A percentile compares a stretch with the other conserved stretches of the same genome.
phyloP scores from a whole-genome alignment of 1,140 invertebrate genomes.

The Leptopilina clavipes region DNA sequence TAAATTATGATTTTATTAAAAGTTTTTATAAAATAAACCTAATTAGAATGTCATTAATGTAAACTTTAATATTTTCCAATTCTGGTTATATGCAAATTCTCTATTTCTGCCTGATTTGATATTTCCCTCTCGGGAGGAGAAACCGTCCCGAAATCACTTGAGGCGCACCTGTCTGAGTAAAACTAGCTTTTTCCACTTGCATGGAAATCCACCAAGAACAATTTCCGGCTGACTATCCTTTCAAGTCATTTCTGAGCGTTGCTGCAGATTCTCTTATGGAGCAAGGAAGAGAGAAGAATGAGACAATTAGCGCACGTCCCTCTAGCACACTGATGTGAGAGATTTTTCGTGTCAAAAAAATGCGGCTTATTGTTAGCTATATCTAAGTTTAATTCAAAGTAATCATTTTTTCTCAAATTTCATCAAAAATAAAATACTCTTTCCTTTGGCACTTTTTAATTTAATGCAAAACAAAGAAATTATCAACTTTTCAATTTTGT shows the following conservation, averaged over 20 bases:
- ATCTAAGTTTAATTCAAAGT: too few relatives aligned
- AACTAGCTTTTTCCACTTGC: slow-evolving; percentile 17
- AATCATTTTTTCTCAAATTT: too few relatives aligned
- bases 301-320: slow-evolving; percentile 50
- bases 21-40: not conserved
- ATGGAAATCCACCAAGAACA: slow-evolving; percentile 26
- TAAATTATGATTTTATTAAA: too few relatives aligned
- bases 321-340: too few relatives aligned
- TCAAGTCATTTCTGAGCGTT: slow-evolving; percentile 22
- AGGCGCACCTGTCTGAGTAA: not conserved
- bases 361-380: too few relatives aligned
- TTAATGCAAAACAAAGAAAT: too few relatives aligned
- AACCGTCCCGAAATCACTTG: slow-evolving; percentile 6
- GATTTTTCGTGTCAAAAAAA: too few relatives aligned
- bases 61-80: not conserved
- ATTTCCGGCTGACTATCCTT: slow-evolving; percentile 26
- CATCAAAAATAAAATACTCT: too few relatives aligned
- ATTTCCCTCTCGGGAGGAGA: not conserved
- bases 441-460: too few relatives aligned
- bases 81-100: slow-evolving; percentile 4
- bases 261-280: slow-evolving; percentile 43
- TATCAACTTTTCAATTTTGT: too few relatives aligned
- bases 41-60: not conserved
- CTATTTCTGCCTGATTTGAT: not conserved
- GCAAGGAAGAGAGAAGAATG: slow-evolving; percentile 30